Percentiles rank a stretch among this genome's conserved stretches.
Evolutionary conservation across 1,140 invertebrate species (phyloP).

Genomic region (Galleria mellonella): DNA sequence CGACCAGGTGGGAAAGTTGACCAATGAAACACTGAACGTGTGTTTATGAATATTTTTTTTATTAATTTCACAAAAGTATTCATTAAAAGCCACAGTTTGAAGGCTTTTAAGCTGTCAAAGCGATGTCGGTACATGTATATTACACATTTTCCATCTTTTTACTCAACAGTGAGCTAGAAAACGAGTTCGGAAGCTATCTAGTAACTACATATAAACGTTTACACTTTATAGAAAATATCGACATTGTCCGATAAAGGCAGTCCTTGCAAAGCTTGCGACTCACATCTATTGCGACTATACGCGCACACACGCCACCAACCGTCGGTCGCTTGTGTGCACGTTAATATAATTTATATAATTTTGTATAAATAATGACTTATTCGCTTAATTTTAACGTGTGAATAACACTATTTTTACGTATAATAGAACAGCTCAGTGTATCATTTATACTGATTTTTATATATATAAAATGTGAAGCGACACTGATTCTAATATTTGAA

Average conservation of each 20-base stretch:
- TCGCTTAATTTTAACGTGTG: constrained; percentile 57
- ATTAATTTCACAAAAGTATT: constrained; percentile 74
- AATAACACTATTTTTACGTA: constrained; percentile 69
- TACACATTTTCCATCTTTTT: constrained; percentile 37
- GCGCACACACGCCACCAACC: not conserved
- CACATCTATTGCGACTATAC: constrained; percentile 38
- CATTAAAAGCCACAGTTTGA: constrained; percentile 71
- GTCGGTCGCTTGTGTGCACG: not conserved
- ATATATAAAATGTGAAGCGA: constrained; percentile 53
- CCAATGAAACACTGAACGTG: constrained; percentile 27
- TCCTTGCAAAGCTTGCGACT: constrained; percentile 61
- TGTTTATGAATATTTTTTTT: constrained; percentile 65
- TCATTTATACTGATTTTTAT: constrained; percentile 39
- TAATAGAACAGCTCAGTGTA: constrained; percentile 62
- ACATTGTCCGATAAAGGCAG: constrained; percentile 56
- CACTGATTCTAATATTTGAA: constrained; percentile 64
- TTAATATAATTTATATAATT: constrained; percentile 36
- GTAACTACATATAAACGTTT: constrained; percentile 58
- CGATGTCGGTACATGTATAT: constrained; percentile 51
- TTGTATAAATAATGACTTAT: constrained; percentile 54
- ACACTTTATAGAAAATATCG: constrained; percentile 66
- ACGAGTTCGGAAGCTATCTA: constrained; percentile 62
- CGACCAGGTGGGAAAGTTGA: no score
- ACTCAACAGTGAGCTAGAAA: constrained; percentile 51
- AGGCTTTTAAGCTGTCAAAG: constrained; percentile 72